Conservation (phyloP, 2,113 vertebrate species). For the Trinectes maculatus region DNA sequence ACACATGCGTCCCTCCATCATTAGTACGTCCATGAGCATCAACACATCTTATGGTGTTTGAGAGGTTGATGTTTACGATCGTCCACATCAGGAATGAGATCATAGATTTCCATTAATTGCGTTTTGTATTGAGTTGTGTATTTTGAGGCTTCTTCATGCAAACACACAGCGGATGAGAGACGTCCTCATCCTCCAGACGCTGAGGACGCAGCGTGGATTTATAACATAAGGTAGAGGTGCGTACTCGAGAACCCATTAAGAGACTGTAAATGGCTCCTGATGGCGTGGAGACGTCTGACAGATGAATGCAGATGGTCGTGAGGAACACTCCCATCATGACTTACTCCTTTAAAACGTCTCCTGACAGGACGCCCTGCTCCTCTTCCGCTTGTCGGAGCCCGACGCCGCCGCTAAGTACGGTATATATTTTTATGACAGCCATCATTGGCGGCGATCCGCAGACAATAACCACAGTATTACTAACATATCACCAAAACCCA, state of each 20-base stretch:
- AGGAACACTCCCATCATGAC: slow-evolving; percentile 22
- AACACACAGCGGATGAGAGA: not conserved
- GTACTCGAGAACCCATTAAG: slow-evolving; percentile 4
- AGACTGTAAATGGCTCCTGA: slow-evolving; percentile 3
- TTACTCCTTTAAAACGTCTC: slow-evolving; percentile 52
- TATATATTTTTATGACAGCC: slow-evolving; percentile 71
- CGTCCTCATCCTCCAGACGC: not conserved
- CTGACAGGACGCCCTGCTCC: slow-evolving; percentile 31
- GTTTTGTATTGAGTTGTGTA: too few relatives aligned
- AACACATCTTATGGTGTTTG: too few relatives aligned
- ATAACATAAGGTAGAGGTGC: slow-evolving; percentile 2
- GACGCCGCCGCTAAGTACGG: slow-evolving; percentile 51
- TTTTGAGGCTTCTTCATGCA: not conserved
- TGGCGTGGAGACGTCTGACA: not conserved
- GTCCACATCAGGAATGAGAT: too few relatives aligned
- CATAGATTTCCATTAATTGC: not conserved
- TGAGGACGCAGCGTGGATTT: slow-evolving; percentile 1
- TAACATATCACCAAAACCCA: slow-evolving; percentile 60
- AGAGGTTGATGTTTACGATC: too few relatives aligned
- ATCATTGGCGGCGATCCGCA: slow-evolving; percentile 62
- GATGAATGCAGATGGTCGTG: not conserved
- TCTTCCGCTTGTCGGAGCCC: slow-evolving; percentile 25
- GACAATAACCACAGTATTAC: slow-evolving; percentile 71
- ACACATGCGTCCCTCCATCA: too few relatives aligned
- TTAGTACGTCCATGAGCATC: too few relatives aligned